These are phyloP conservation scores for Andrena trimmerana DNA, from an alignment of 2,888 invertebrate species.

Conservation along the genomic window DNA sequence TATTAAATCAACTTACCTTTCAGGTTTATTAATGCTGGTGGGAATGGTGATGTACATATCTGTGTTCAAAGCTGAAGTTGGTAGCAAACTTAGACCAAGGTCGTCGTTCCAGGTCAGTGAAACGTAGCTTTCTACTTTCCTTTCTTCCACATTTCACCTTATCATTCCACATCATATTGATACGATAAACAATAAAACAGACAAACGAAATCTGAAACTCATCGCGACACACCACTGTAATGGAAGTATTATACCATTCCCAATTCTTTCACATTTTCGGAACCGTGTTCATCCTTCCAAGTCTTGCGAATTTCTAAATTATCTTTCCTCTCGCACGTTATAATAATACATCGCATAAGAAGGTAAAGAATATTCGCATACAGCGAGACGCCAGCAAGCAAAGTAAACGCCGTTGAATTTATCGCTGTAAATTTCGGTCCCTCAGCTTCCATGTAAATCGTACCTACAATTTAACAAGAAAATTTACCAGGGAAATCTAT, in stretches of 20 bases:
- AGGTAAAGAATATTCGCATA: not conserved
- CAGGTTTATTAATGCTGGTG: slow-evolving; percentile 95
- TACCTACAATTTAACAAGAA: not conserved
- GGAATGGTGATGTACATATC: slow-evolving; percentile 97
- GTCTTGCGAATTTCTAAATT: not conserved
- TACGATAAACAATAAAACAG: too few relatives aligned
- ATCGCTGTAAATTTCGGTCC: not conserved
- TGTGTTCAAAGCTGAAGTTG: slow-evolving; percentile 95
- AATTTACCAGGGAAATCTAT: not conserved
- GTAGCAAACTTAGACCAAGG: slow-evolving; percentile 93
- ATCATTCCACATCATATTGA: too few relatives aligned
- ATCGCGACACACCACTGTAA: too few relatives aligned
- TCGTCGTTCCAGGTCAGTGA: slow-evolving; percentile 88
- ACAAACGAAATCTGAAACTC: not conserved
- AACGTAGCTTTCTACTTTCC: not conserved
- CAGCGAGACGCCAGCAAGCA: not conserved
- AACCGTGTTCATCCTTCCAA: too few relatives aligned
- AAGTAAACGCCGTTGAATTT: not conserved
- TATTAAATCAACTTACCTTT: slow-evolving; percentile 52
- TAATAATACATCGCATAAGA: not conserved
- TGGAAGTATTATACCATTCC: too few relatives aligned
- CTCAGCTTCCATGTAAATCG: not conserved
- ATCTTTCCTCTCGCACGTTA: not conserved
- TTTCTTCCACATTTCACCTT: not conserved
- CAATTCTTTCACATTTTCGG: too few relatives aligned